These are phyloP conservation scores for Manis pentadactyla DNA, from an alignment of 2,797 vertebrate species.

Conservation along the genomic window DNA sequence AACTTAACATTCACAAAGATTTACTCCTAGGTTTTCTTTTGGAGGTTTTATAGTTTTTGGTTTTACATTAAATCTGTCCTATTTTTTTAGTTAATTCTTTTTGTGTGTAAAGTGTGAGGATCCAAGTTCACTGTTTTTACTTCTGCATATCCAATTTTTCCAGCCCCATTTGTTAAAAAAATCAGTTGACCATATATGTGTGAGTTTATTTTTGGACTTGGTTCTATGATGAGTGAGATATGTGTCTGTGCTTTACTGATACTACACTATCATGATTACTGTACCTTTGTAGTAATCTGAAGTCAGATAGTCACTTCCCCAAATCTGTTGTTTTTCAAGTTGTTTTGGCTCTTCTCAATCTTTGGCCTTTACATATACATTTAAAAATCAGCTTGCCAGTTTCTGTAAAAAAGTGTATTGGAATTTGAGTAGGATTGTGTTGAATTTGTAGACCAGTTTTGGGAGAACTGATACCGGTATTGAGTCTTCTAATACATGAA, in stretches of 20 bases:
- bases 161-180: background rate
- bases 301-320: background rate
- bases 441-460: background rate
- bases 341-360: conserved; percentile 26
- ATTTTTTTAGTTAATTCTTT: conserved; percentile 41
- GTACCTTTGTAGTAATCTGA: conserved; percentile 23
- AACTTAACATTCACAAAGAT: background rate
- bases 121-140: background rate
- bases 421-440: background rate
- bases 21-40: background rate
- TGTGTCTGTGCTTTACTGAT: conserved; percentile 16
- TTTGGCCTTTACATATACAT: background rate
- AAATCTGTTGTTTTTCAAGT: background rate
- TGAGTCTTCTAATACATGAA: background rate
- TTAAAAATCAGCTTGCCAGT: background rate
- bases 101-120: background rate
- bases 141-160: background rate
- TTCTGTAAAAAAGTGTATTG: background rate
- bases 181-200: background rate
- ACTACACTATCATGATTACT: background rate
- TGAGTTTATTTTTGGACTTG: conserved; percentile 8
- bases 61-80: background rate
- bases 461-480: background rate
- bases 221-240: background rate
- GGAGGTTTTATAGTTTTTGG: background rate